Percentiles rank a stretch among this genome's conserved stretches.
phyloP scores from a whole-genome alignment of 2,113 vertebrate genomes.

The Poeciliopsis turrubarensis region DNA sequence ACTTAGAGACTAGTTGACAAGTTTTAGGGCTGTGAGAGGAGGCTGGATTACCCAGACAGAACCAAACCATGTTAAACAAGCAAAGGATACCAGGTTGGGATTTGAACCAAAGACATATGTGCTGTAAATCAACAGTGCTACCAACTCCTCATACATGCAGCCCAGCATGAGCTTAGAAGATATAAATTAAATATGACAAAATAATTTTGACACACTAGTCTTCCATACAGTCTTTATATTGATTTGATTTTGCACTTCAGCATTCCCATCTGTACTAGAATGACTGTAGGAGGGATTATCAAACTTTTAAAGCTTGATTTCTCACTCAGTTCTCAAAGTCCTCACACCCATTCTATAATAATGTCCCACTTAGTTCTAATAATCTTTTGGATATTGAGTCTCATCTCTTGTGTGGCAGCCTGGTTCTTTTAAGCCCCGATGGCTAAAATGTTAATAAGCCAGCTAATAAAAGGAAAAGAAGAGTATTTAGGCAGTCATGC shows the following conservation, averaged over 20 bases:
- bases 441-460: constrained; percentile 74
- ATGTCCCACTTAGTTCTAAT: constrained; percentile 60
- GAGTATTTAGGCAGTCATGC: constrained; percentile 72
- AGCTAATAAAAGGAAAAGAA: constrained; percentile 70
- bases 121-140: no score
- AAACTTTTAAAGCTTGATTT: constrained; percentile 44
- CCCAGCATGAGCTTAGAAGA: background rate
- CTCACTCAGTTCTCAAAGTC: constrained; percentile 35
- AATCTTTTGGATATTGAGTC: constrained; percentile 68
- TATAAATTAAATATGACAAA: background rate
- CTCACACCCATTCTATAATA: constrained; percentile 30
- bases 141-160: no score
- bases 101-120: no score
- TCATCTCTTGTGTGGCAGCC: constrained; percentile 50
- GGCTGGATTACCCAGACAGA: no score
- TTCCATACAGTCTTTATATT: background rate
- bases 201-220: background rate
- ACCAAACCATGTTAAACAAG: no score
- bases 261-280: background rate
- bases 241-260: background rate
- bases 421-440: constrained; percentile 63
- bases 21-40: no score
- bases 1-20: no score
- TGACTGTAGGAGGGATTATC: constrained; percentile 18
- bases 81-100: no score